Base-by-base conservation (phyloP, 1,140 invertebrate species). In the Sminthurides bifidus region DNA sequence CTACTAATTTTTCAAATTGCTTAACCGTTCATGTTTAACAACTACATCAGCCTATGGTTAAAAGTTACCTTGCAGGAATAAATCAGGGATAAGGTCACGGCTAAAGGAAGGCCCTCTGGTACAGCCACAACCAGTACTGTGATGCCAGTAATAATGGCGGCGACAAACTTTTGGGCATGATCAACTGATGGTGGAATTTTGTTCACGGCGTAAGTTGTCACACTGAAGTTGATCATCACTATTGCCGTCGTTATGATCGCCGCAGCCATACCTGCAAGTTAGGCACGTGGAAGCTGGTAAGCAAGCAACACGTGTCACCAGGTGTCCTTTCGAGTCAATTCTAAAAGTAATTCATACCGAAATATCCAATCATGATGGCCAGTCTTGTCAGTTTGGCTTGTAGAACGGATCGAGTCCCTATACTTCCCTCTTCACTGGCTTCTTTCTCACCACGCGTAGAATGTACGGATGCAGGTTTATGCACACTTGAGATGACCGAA, bases 61-160 rank as follows among this genome's bases (percentile, higher is more conserved):
- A n/a, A n/a, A n/a, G n/a, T 59, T 66, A 79, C 78, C 71, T 80
- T 79, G 43, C 83, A 81, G 57, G 80, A 82, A 69, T 82, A 83
- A 37, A 81, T 79, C 2, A 83, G 69, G 21, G 81, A 77, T 10
- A 83, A 68, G 1, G 81, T 83, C 26, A 83, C 80, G 64, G 81
- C 81, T 12, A 82, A 68, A 45, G 81, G 81, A 21, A 83, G 71
- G 65, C 81, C 81, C 71, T 83, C 81, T 5, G 81, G 81, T 4
- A 83, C 81, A 55, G 81, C 81, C 15, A 83, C 81, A 6, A 83
- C 81, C 27, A 83, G 70, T 44, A 83, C 79, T 21, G 81, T 83
- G 3, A 83, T 79, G 68, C 79, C 81, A 65, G 80, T 81, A 65
- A 83, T 82, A 66, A 83, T 72, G 68, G 77, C 80, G 63, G 77